These are phyloP conservation scores for Sapajus apella DNA, from an alignment of 2,113 vertebrate species.

Conservation along the genomic window DNA sequence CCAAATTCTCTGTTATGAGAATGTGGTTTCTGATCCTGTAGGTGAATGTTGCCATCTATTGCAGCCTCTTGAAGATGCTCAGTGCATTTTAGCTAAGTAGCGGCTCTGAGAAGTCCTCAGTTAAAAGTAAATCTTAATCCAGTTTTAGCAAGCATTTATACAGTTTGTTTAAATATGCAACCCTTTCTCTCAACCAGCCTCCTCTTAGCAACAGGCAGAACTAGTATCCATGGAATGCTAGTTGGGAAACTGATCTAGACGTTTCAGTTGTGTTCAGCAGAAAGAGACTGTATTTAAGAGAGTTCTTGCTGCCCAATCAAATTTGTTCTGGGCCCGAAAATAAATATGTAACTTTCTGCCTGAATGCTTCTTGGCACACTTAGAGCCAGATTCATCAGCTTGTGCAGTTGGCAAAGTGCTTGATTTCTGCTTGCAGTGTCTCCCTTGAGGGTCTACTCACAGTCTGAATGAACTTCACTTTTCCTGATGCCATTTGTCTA, in stretches of 20 bases:
- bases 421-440: not conserved
- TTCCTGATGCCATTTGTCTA: not conserved
- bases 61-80: not conserved
- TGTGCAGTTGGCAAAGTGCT: not conserved
- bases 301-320: not conserved
- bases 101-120: not conserved
- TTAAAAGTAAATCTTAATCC: not conserved
- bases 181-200: not conserved
- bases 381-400: not conserved
- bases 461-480: not conserved
- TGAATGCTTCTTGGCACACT: not conserved
- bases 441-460: not conserved
- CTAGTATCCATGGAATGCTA: not conserved
- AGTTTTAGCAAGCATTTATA: not conserved
- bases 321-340: conserved; percentile 34
- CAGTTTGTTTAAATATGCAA: not conserved
- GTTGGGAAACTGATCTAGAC: not conserved
- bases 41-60: not conserved
- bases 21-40: not conserved
- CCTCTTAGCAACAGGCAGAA: not conserved
- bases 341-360: not conserved
- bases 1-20: not conserved
- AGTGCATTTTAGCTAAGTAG: not conserved
- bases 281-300: not conserved
- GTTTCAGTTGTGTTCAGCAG: not conserved